Conservation (phyloP, 2,888 invertebrate genomes). For the Pandemis heparana region DNA sequence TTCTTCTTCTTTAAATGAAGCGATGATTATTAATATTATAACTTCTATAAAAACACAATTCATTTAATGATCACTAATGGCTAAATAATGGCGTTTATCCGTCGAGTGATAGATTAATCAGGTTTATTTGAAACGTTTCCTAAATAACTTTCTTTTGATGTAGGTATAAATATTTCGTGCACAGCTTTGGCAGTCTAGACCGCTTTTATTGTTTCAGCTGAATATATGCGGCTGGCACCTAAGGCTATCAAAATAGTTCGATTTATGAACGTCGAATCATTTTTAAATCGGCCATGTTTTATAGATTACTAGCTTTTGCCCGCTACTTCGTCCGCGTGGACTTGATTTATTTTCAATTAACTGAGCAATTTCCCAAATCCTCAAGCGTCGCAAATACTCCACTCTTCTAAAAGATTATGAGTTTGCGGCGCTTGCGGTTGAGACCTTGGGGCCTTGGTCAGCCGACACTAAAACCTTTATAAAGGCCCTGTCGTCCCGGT, state of each 20-base stretch:
- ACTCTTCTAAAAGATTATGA: no score
- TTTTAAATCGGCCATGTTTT: not conserved
- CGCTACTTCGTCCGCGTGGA: no score
- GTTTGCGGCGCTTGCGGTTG: no score
- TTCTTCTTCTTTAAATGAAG: no score
- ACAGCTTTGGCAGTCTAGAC: not conserved
- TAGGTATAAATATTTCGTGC: not conserved
- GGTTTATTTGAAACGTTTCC: not conserved
- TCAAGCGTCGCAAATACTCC: no score
- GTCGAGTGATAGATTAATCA: not conserved
- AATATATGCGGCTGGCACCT: not conserved
- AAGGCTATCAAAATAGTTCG: not conserved
- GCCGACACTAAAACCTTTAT: no score
- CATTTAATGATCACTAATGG: not conserved
- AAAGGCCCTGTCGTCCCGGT: no score
- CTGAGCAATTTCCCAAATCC: no score
- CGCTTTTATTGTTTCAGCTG: not conserved
- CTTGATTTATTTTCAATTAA: no score
- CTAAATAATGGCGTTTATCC: not conserved
- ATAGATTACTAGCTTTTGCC: no score
- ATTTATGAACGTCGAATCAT: not conserved
- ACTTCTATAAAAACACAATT: not conserved
- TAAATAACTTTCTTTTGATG: not conserved
- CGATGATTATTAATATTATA: no score
- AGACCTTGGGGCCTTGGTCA: no score